These are phyloP conservation scores for Phenganax subtilis DNA, from an alignment of 92 coral and sea anemone species.

Conservation along the genomic window DNA sequence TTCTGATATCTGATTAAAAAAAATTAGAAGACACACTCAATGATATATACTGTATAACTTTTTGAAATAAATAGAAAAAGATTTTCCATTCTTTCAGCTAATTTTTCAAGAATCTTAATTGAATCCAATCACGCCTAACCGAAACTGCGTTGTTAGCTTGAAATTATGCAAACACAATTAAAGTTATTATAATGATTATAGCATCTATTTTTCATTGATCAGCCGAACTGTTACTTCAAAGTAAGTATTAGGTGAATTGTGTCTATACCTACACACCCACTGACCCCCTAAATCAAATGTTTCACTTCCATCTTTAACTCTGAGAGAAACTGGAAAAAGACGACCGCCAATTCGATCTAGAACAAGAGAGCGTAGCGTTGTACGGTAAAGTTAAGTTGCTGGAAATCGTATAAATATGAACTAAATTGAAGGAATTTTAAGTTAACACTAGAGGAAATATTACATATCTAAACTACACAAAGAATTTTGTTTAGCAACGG, in stretches of 20 bases:
- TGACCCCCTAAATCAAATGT: conserved; percentile 93
- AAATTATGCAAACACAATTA: too few species aligned
- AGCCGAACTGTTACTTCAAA: too few species aligned
- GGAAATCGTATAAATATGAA: neutral
- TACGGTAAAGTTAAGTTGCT: neutral
- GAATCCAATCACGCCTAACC: too few species aligned
- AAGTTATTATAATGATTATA: too few species aligned
- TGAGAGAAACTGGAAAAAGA: conserved; percentile 61
- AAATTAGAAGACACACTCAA: neutral
- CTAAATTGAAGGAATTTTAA: too few species aligned
- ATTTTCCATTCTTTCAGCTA: neutral
- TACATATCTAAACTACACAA: neutral
- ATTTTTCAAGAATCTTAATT: too few species aligned
- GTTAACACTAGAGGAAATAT: neutral
- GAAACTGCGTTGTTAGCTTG: too few species aligned
- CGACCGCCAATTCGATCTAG: conserved; percentile 87
- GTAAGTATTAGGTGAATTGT: neutral
- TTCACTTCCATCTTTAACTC: conserved; percentile 69
- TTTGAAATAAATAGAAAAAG: neutral
- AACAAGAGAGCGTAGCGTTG: neutral
- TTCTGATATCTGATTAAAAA: conserved; percentile 56
- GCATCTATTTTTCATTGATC: too few species aligned
- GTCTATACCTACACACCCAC: conserved; percentile 71
- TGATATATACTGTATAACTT: neutral
- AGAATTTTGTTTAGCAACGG: neutral